phyloP scores from a whole-genome alignment of 2,113 vertebrate genomes.

The Tichodroma muraria region DNA sequence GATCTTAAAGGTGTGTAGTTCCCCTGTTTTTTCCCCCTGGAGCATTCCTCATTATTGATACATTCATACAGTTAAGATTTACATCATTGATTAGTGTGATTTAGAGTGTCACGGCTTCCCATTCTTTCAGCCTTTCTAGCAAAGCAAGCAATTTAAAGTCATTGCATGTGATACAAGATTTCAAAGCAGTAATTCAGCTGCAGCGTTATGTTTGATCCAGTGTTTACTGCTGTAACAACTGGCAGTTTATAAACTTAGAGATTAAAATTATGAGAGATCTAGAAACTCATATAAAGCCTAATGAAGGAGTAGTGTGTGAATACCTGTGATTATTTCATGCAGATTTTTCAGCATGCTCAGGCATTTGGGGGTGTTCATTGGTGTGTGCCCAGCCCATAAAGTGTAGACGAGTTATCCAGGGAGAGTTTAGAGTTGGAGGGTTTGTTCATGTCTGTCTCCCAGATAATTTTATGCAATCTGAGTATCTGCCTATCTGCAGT shows the following conservation, averaged over 20 bases:
- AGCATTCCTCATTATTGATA: slow-evolving; percentile 37
- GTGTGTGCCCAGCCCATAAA: background rate
- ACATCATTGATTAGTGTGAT: slow-evolving; percentile 50
- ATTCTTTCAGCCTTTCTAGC: slow-evolving; percentile 11
- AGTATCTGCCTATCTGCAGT: background rate
- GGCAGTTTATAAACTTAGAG: slow-evolving; percentile 20
- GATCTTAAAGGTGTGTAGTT: background rate
- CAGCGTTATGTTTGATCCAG: slow-evolving; percentile 5
- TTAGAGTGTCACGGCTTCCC: background rate
- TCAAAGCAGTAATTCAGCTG: slow-evolving; percentile 46
- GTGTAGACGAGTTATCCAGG: background rate
- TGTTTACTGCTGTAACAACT: slow-evolving; percentile 35
- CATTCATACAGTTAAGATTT: slow-evolving; percentile 21
- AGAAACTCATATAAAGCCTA: background rate
- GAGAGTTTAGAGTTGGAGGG: background rate
- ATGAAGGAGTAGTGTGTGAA: background rate
- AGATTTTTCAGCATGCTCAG: background rate
- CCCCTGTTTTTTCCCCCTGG: background rate
- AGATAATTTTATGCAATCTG: background rate
- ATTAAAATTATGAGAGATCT: slow-evolving; percentile 30
- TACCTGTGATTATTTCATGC: background rate
- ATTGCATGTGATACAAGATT: background rate
- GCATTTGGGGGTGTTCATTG: background rate
- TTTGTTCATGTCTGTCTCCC: background rate
- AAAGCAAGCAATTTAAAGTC: slow-evolving; percentile 43